Conservation (phyloP, 1,140 invertebrate genomes). For the Megalonaias nervosa region DNA sequence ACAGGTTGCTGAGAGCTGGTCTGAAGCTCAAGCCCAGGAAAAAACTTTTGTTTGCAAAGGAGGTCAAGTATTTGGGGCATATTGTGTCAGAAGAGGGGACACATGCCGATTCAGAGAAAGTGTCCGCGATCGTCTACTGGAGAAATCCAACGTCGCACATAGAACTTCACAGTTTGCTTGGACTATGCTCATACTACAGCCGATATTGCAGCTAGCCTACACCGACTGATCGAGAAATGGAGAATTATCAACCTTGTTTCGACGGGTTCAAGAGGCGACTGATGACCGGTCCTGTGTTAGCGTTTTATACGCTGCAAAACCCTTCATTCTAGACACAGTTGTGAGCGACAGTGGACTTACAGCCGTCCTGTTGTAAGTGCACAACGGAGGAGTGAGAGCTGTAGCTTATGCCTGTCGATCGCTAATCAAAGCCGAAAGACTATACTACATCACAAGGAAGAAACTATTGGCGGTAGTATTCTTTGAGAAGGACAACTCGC, state of each 20-base stretch:
- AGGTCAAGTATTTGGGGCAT: slow-evolving; percentile 7
- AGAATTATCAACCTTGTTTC: slow-evolving; percentile 39
- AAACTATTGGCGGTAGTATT: slow-evolving; percentile 36
- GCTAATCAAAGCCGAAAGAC: slow-evolving; percentile 68
- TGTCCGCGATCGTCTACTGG: slow-evolving; percentile 42
- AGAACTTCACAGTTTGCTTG: slow-evolving; percentile 51
- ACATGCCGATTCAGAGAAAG: slow-evolving; percentile 42
- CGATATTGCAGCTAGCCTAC: slow-evolving; percentile 36
- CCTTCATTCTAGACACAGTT: slow-evolving; percentile 27
- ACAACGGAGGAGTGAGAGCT: slow-evolving; percentile 57
- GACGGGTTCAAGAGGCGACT: slow-evolving; percentile 35
- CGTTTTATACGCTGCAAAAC: neutral
- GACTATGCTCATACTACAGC: slow-evolving; percentile 49
- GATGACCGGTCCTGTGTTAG: neutral
- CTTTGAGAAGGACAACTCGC: slow-evolving; percentile 4
- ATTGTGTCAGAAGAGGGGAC: neutral
- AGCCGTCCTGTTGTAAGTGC: slow-evolving; percentile 35
- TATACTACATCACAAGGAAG: slow-evolving; percentile 65
- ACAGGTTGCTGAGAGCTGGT: neutral
- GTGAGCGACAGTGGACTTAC: slow-evolving; percentile 29
- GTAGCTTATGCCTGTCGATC: slow-evolving; percentile 71
- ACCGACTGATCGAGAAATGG: slow-evolving; percentile 35
- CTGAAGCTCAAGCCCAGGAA: slow-evolving; percentile 13
- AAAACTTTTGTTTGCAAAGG: slow-evolving; percentile 1
- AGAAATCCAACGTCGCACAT: slow-evolving; percentile 34